These are phyloP conservation scores for Leiothrix lutea DNA, from an alignment of 2,113 vertebrate genomes.

Conservation along the genomic window DNA sequence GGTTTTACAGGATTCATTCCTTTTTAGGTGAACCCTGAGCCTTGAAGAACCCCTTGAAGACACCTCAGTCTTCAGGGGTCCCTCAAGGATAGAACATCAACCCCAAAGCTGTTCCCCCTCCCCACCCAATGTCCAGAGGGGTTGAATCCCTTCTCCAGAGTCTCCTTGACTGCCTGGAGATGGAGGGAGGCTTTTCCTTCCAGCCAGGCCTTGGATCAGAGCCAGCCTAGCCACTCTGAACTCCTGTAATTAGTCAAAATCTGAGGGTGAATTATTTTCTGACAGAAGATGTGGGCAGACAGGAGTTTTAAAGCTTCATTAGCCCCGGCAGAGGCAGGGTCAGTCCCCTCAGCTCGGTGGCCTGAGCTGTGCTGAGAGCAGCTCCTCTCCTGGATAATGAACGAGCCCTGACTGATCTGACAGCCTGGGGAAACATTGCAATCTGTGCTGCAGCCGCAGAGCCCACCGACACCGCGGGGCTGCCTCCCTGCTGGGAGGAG, in stretches of 20 bases:
- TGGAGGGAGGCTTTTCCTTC: neutral
- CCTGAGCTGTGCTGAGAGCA: neutral
- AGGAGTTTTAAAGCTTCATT: slow-evolving; percentile 20
- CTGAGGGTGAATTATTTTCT: neutral
- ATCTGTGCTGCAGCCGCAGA: neutral
- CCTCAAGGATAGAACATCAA: neutral
- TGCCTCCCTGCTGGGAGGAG: neutral
- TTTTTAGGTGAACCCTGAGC: neutral
- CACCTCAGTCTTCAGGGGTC: neutral
- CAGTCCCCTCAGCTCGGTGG: neutral
- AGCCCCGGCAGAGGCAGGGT: neutral
- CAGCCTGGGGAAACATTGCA: neutral
- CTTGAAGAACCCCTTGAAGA: neutral
- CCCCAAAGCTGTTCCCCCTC: neutral
- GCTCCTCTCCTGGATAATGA: neutral
- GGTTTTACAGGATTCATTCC: neutral
- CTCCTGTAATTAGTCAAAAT: neutral
- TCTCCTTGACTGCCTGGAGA: neutral
- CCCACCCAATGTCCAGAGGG: accelerated
- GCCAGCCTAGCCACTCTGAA: neutral
- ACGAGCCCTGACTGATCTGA: neutral
- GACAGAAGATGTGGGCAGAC: neutral
- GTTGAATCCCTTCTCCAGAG: neutral
- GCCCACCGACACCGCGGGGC: neutral
- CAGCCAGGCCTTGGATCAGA: neutral